phyloP scores from a whole-genome alignment of 2,797 vertebrate genomes.

The Toxotes lorentzi region DNA sequence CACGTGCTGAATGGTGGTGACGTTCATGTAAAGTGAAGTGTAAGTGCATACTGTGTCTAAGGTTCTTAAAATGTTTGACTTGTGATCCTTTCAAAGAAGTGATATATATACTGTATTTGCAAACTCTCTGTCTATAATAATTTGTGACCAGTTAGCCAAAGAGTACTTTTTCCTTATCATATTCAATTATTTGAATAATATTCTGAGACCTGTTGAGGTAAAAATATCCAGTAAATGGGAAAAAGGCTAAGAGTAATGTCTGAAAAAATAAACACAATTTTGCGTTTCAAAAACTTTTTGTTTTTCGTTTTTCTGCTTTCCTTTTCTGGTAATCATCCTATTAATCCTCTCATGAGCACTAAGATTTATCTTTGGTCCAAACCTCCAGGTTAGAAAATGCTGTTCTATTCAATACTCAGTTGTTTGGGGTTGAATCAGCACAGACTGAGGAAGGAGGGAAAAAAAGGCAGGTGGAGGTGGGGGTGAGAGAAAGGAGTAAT shows the following conservation, averaged over 20 bases:
- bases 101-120: background rate
- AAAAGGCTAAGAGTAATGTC: background rate
- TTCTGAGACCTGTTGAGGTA: background rate
- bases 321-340: background rate
- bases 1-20: too few relatives aligned
- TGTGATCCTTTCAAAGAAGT: too few relatives aligned
- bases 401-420: slow-evolving; percentile 5
- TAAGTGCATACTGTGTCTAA: too few relatives aligned
- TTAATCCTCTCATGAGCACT: too few relatives aligned
- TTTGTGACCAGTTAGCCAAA: background rate
- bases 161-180: background rate
- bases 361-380: background rate
- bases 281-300: background rate
- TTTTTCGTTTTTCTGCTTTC: background rate
- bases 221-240: background rate
- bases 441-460: background rate
- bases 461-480: background rate
- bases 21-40: too few relatives aligned
- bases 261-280: slow-evolving; percentile 8
- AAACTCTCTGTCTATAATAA: too few relatives aligned
- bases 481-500: slow-evolving; percentile 9
- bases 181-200: slow-evolving; percentile 11
- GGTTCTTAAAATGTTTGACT: too few relatives aligned
- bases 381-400: slow-evolving; percentile 24
- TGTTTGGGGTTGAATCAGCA: slow-evolving; percentile 21